Percentiles rank a stretch among this genome's conserved stretches.
These are phyloP conservation scores for Echinarachnius parma DNA, from an alignment of 53 echinoderm and acorn worm species.

Conservation along the genomic window DNA sequence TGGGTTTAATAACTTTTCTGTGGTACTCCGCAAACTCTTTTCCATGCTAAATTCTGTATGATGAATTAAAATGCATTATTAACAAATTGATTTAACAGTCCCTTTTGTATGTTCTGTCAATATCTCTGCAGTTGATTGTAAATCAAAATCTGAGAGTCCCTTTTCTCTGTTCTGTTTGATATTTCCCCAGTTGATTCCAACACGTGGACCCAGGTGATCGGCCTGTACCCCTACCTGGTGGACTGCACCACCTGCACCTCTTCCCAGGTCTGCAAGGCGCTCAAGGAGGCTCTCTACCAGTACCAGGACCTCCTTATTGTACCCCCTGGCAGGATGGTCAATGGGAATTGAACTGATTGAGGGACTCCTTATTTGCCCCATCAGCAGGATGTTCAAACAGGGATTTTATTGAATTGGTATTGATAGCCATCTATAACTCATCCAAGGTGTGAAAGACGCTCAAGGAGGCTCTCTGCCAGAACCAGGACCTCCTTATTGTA, in stretches of 20 bases:
- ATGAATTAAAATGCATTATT: too few relatives aligned
- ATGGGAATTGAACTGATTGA: conserved; percentile 67
- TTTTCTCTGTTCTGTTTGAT: too few relatives aligned
- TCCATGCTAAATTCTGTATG: too few relatives aligned
- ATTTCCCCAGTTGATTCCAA: conserved; percentile 72
- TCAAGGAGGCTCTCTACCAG: conserved; percentile 92
- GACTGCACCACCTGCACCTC: conserved; percentile 98
- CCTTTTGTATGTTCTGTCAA: too few relatives aligned
- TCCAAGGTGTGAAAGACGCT: conserved; percentile 91
- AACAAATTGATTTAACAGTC: too few relatives aligned
- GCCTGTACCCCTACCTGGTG: conserved; percentile 87
- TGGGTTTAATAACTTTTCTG: too few relatives aligned
- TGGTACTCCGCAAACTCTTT: too few relatives aligned
- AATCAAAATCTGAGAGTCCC: too few relatives aligned
- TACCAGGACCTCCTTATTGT: conserved; percentile 87
- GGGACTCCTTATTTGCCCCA: not conserved
- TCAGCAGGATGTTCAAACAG: not conserved
- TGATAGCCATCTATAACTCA: conserved; percentile 92
- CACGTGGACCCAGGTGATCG: conserved; percentile 96
- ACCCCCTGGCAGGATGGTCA: conserved; percentile 60
- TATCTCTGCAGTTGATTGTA: too few relatives aligned
- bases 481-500: conserved; percentile 82
- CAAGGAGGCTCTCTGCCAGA: conserved; percentile 91
- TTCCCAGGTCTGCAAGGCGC: conserved; percentile 87
- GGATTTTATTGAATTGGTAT: too few relatives aligned